Percentiles rank a stretch among this genome's conserved stretches.
These are phyloP conservation scores for Ciconia boyciana DNA, from an alignment of 2,113 vertebrate genomes.

Conservation along the genomic window DNA sequence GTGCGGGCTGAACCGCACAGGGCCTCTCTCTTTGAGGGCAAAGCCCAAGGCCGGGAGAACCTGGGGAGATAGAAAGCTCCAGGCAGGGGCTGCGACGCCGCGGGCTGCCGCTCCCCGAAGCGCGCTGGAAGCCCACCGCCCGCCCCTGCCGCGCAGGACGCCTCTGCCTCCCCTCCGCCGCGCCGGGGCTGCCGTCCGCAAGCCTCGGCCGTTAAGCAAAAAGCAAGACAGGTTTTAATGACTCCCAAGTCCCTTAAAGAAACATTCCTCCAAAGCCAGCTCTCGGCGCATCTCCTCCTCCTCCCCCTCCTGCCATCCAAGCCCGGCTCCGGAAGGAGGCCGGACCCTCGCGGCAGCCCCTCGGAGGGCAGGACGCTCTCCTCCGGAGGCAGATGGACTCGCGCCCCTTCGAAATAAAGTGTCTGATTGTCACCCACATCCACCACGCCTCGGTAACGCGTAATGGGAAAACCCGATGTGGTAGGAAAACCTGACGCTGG, in stretches of 20 bases:
- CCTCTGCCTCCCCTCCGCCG: neutral
- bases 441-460: neutral
- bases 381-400: neutral
- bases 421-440: neutral
- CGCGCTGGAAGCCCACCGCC: neutral
- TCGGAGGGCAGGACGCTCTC: neutral
- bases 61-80: neutral
- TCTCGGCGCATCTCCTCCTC: neutral
- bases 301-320: neutral
- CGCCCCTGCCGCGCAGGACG: neutral
- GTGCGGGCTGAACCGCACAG: neutral
- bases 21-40: neutral
- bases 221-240: neutral
- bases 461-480: neutral
- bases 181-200: neutral
- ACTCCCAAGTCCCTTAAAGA: neutral
- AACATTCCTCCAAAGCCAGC: neutral
- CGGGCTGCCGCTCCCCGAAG: neutral
- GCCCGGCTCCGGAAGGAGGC: neutral
- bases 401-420: neutral
- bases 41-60: neutral
- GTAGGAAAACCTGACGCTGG: neutral
- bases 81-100: neutral
- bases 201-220: neutral
- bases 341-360: neutral